Evolutionary conservation across 2,888 invertebrate species (phyloP).

Genomic region (Notodonta ziczac): DNA sequence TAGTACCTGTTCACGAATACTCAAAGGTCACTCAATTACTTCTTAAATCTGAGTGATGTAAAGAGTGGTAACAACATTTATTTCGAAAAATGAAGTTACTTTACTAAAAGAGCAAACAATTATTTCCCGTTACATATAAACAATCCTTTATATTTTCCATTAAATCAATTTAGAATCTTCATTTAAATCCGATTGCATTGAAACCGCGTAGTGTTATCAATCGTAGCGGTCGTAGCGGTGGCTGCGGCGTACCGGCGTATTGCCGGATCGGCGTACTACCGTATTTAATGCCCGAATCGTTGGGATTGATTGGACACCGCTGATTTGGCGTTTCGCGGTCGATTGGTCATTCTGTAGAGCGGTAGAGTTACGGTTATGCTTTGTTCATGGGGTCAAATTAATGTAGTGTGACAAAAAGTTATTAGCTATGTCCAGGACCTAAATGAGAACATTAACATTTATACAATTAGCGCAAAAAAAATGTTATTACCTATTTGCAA

Average conservation of each 20-base stretch:
- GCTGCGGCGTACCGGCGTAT: constrained; percentile 25
- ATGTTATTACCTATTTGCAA: too few species aligned
- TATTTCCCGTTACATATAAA: not conserved
- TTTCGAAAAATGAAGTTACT: too few species aligned
- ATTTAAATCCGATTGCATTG: constrained; percentile 21
- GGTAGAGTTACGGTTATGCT: not conserved
- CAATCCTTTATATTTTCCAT: not conserved
- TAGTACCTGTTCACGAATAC: too few species aligned
- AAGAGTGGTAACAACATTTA: too few species aligned
- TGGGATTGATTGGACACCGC: constrained; percentile 38
- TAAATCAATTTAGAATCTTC: constrained; percentile 14
- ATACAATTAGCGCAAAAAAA: too few species aligned
- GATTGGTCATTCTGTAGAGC: constrained; percentile 19
- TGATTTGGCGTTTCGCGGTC: constrained; percentile 37
- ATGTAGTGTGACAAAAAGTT: too few species aligned
- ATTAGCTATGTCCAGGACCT: too few species aligned
- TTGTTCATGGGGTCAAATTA: too few species aligned
- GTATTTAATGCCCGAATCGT: constrained; percentile 41
- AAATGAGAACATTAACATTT: too few species aligned
- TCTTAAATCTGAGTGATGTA: too few species aligned
- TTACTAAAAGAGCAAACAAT: not conserved
- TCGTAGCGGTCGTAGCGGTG: constrained; percentile 21
- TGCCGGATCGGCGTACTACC: constrained; percentile 23
- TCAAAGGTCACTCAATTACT: too few species aligned
- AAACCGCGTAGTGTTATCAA: constrained; percentile 34